Evolutionary conservation across 2,888 invertebrate species (phyloP).

Genomic region (Cyclophora albipunctata): DNA sequence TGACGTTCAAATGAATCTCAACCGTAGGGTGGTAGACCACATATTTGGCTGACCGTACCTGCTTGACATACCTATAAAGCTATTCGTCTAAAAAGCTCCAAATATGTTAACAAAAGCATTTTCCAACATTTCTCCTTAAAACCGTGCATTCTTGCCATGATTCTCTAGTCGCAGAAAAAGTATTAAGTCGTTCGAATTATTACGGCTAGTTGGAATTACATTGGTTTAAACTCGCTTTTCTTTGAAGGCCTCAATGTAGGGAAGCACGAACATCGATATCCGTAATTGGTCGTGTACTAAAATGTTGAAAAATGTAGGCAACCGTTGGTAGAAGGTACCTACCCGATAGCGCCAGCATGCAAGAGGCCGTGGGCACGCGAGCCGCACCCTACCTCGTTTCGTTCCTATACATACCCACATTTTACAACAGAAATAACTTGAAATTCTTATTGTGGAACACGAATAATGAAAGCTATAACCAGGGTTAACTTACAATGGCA

Average conservation of each 20-base stretch:
- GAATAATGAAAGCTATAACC: slow-evolving; percentile 7
- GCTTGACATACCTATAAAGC: too few relatives aligned
- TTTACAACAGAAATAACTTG: slow-evolving; percentile 38
- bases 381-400: slow-evolving; percentile 34
- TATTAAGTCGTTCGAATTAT: slow-evolving; percentile 14
- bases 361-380: slow-evolving; percentile 45
- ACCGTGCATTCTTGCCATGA: background rate
- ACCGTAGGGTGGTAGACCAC: too few relatives aligned
- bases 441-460: slow-evolving; percentile 22
- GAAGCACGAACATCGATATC: slow-evolving; percentile 39
- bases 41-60: too few relatives aligned
- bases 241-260: slow-evolving; percentile 28
- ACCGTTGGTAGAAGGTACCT: slow-evolving; percentile 24
- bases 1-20: too few relatives aligned
- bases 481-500: background rate
- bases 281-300: slow-evolving; percentile 42
- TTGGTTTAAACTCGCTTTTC: slow-evolving; percentile 19
- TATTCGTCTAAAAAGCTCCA: too few relatives aligned
- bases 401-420: slow-evolving; percentile 5
- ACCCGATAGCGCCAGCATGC: slow-evolving; percentile 25
- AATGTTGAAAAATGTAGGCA: slow-evolving; percentile 40
- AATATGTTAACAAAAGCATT: too few relatives aligned
- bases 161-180: background rate
- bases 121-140: slow-evolving; percentile 5
- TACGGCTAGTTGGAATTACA: slow-evolving; percentile 16